These are phyloP conservation scores for Dendroctonus ponderosae DNA, from an alignment of 1,140 invertebrate genomes.

Conservation along the genomic window DNA sequence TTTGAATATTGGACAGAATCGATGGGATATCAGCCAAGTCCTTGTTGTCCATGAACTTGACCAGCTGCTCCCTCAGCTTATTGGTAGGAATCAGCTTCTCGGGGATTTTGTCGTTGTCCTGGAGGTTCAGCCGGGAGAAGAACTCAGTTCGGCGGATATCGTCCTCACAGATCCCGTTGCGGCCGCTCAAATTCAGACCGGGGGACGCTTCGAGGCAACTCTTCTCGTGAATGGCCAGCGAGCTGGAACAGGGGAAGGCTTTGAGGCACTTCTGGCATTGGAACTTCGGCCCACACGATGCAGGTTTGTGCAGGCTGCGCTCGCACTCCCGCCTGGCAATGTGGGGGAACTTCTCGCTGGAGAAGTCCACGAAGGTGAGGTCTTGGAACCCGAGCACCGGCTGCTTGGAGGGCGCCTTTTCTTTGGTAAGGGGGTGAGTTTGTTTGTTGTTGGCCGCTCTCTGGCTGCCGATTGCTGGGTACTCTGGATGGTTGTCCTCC, in stretches of 20 bases:
- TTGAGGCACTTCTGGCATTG: conserved; percentile 69
- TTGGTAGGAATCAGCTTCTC: conserved; percentile 43
- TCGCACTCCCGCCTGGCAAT: conserved; percentile 74
- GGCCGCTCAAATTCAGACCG: conserved; percentile 39
- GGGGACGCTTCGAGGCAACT: conserved; percentile 53
- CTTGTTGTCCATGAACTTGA: conserved; percentile 53
- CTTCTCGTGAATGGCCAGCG: conserved; percentile 66
- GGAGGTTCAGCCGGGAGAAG: conserved; percentile 74
- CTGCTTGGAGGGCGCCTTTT: conserved; percentile 38
- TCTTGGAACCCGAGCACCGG: conserved; percentile 67
- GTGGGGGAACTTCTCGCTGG: conserved; percentile 72
- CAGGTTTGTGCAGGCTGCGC: conserved; percentile 62
- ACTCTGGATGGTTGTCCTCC: conserved; percentile 68
- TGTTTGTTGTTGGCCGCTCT: conserved; percentile 67
- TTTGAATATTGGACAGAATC: conserved; percentile 69
- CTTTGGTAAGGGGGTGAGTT: conserved; percentile 37
- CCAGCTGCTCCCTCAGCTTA: conserved; percentile 38
- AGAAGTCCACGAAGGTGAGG: conserved; percentile 77
- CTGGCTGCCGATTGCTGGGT: conserved; percentile 65
- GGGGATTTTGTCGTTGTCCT: conserved; percentile 61
- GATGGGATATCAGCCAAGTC: conserved; percentile 83
- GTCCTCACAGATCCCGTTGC: conserved; percentile 50
- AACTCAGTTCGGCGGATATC: conserved; percentile 71
- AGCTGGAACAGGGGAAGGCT: conserved; percentile 72
- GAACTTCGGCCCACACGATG: conserved; percentile 61